Base-by-base conservation (phyloP, 2,797 vertebrate species). In the Chrosomus eos region DNA sequence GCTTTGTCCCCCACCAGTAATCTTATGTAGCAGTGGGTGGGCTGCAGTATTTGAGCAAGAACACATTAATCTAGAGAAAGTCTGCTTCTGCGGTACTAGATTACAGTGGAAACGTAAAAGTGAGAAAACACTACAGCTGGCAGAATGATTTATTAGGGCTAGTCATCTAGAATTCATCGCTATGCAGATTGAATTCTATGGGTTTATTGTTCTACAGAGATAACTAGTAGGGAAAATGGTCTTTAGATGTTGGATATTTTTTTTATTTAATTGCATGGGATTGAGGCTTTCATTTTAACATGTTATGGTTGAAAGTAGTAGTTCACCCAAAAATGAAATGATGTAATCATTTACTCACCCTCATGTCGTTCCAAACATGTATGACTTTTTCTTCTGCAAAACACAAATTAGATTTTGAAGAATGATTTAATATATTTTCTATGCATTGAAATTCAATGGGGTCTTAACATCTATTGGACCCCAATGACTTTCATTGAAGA, bases 1-100 rank as follows among this genome's bases (percentile, higher is more conserved):
- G 70, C 84, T 87, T 89, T 87, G 87, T 87, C 84, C 82, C 82
- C 28, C 58, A 73, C 31, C 71, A 71, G 79, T 83, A 76, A 87
- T 81, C 77, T 82, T 76, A 48, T 83, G 84, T 81, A 78, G 77
- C 80, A 58, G 87, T 86, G 83, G 80, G 87, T 75, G 82, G 87
- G 68, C 23, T 40, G 58, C 26, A 86, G 64, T 87, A 53, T 86
- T 88, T 88, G 83, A 78, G 74, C 76, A 83, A 83, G 78, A 84
- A 78, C 75, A 33, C 55, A 19, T 51, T 64, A 62, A 82, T 86
- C 72, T 48, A 75, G 74, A 51, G 43, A 73, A 82, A 74, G 48
- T 82, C 23, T 4, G 78, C 66, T 68, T 75, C 72, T 19, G 51
- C 62, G 4, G 45, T 28, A 45, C 81, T 55, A 76, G 82, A 74